Conservation (phyloP, 2,888 invertebrate genomes). For the Lasioglossum oenotherae region DNA sequence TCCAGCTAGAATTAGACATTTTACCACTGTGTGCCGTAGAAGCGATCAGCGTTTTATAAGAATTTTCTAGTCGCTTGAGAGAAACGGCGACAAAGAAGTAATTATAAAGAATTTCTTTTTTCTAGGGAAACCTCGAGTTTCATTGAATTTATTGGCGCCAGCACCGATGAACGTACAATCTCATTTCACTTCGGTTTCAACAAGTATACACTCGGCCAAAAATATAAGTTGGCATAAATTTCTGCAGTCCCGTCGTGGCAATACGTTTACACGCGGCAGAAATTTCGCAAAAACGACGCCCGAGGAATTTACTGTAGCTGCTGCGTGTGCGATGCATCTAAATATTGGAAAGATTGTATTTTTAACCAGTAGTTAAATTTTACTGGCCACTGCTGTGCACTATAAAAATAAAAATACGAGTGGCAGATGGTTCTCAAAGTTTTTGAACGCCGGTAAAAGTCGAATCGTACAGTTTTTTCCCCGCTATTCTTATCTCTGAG, state of each 20-base stretch:
- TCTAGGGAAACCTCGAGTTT: background rate
- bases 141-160: background rate
- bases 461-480: background rate
- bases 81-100: no score
- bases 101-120: no score
- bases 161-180: background rate
- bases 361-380: background rate
- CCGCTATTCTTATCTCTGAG: background rate
- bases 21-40: no score
- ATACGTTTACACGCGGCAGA: background rate
- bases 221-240: background rate
- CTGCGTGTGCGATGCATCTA: background rate
- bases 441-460: background rate
- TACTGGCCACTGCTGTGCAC: background rate
- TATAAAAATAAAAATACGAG: background rate
- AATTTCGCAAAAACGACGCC: background rate
- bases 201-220: background rate
- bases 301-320: background rate
- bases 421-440: background rate
- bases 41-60: no score
- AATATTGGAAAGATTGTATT: conserved; percentile 1
- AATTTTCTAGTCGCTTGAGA: no score
- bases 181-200: background rate
- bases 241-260: background rate
- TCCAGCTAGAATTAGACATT: no score